phyloP scores from a whole-genome alignment of 2,888 invertebrate genomes.

The Hypomecis atomaria region DNA sequence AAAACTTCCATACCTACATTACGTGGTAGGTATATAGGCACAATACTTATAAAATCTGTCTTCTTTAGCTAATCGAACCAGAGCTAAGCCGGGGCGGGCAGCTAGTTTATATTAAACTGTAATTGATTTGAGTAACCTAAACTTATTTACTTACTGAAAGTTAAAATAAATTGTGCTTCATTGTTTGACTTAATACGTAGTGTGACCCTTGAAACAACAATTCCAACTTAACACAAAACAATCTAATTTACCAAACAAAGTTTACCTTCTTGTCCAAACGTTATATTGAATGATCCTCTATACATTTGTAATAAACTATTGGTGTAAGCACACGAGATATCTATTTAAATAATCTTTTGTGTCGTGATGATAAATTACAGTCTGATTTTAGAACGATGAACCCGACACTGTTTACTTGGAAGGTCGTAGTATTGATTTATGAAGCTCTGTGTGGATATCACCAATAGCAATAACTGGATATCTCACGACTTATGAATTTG shows the following conservation, averaged over 20 bases:
- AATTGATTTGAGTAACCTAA: too few species aligned
- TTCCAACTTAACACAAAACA: background rate
- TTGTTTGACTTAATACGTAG: too few species aligned
- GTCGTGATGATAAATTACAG: slow-evolving; percentile 37
- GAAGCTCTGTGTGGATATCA: slow-evolving; percentile 28
- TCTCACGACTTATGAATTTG: slow-evolving; percentile 15
- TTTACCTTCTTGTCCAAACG: slow-evolving; percentile 8
- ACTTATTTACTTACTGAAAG: too few species aligned
- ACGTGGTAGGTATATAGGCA: too few species aligned
- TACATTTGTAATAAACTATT: slow-evolving; percentile 29
- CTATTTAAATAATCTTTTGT: slow-evolving; percentile 38
- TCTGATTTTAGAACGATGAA: slow-evolving; percentile 37
- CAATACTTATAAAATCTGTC: too few species aligned
- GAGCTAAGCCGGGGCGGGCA: too few species aligned
- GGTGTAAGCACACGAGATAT: slow-evolving; percentile 30
- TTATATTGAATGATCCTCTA: slow-evolving; percentile 12
- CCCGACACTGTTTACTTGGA: slow-evolving; percentile 33
- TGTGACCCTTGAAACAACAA: background rate
- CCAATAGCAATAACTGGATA: slow-evolving; percentile 34
- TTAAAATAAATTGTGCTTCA: too few species aligned
- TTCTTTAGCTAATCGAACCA: too few species aligned
- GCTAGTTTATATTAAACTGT: too few species aligned
- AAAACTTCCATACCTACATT: too few species aligned
- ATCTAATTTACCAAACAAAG: slow-evolving; percentile 14
- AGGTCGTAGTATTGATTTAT: slow-evolving; percentile 38